Evolutionary conservation across 2,797 vertebrate genomes (phyloP), one percentile per base, ranked within the genome.

Genomic region (Hypotaenidia philippensis): DNA sequence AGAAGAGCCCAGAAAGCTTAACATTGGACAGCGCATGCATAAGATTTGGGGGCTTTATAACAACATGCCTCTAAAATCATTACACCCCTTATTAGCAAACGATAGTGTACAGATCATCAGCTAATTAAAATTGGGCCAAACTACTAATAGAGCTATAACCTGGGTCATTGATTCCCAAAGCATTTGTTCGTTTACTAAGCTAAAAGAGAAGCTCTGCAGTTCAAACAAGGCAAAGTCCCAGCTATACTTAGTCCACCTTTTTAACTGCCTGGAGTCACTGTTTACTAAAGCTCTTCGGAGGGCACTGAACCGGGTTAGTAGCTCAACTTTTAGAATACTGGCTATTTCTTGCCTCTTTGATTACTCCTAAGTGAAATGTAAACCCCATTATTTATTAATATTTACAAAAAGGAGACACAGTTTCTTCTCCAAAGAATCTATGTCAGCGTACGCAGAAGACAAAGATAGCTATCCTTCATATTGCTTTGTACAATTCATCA

Each of bases 121-220:
- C 79, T 97, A 95, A 97, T 97, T 97, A 96, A 93, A 93, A 88
- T 3, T 94, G 86, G 95, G 55, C 60, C 78, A 94, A 91, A 72
- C 90, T 76, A 81, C 79, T 95, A 96, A 96, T 76, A 65, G 64
- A 95, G 94, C 47, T 79, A 47, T 94, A 95, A 90, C 76, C 85
- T 80, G 45, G 89, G 93, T 97, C 94, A 96, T 26, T 87, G 93
- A 89, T 95, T 94, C 70, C 76, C 81, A 80, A 83, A 94, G 63
- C 57, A 55, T 77, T 95, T 94, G 34, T 66, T 74, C 49, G 72
- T 74, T 79, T 79, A 47, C 44, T 63, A 81, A 84, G 44, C 53
- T 76, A 61, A 80, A 78, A 60, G 41, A 92, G 78, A 70, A 91
- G 17, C 38, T 90, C 84, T 78, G 47, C 47, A 78, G 57, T 61